Base-by-base conservation (phyloP, 2,888 invertebrate species). In the Mongoloraphidia duomilia region DNA sequence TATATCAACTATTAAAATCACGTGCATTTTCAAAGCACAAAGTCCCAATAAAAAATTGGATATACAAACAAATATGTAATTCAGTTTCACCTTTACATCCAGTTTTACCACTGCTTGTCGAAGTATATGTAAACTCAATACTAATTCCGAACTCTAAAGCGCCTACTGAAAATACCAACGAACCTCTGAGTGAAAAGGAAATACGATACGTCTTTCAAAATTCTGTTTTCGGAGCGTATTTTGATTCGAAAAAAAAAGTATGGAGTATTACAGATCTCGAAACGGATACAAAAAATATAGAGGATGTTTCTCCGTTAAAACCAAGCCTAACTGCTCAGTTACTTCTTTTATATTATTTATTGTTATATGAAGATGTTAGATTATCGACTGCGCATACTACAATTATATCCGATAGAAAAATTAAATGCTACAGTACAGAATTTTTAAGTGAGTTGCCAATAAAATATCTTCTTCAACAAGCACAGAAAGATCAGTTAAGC, bases 41-140 rank as follows among this genome's bases (percentile, higher is more conserved):
- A 66, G 94, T 96, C 1, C 90, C 92, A 0, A 94, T 96, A 8
- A 94, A 93, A 69, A 88, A 84, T 60, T 96, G 96, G 96, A 95
- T 96, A 55, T 95, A 92, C 61, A 80, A 81, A 56, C 96, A 97
- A 71, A 86, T 96, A 49, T 88, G 91, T 61, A 82, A 82, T 56
- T 86, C 90, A 56, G 80, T 81, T 1, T 80, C 87, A n/a, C 96
- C 96, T 0, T 67, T 97, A 43, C 96, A 97, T 70, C 88, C 94
- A 0, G 89, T 94, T 2, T 75, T 96, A 65, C 93, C 95, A 0
- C 84, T 88, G 2, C 71, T 97, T 34, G 87, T 96, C 1, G 95
- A 96, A 69, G 93, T 92, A 0, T 97, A 92, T 60, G 92, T 96
- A 0, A 90, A 87, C 65, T 94, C 94, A 2, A 84, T 95, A 52